A percentile compares a stretch with the other conserved stretches of the same genome.
Evolutionary conservation across 2,888 invertebrate species (phyloP).

Genomic region (Pollenia griseotomentosa): DNA sequence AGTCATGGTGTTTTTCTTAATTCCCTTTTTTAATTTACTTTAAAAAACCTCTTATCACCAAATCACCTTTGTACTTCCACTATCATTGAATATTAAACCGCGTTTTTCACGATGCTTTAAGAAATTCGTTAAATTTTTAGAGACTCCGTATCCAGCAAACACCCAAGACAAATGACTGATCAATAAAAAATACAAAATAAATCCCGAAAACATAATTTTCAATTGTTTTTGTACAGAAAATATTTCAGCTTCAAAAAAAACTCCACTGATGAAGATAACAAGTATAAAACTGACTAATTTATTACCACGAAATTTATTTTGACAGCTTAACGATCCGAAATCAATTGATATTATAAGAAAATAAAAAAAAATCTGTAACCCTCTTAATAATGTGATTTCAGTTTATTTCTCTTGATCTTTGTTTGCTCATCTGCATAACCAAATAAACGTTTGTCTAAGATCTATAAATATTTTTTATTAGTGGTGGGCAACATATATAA

Average conservation of each 20-base stretch:
- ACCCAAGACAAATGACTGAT: constrained; percentile 5
- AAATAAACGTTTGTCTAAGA: too few relatives aligned
- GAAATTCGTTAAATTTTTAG: constrained; percentile 61
- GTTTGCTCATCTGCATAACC: too few relatives aligned
- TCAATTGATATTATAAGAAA: too few relatives aligned
- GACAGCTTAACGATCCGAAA: too few relatives aligned
- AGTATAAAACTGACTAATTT: constrained; percentile 34
- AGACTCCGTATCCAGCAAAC: constrained; percentile 47
- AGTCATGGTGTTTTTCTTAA: too few relatives aligned
- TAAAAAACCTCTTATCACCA: neutral
- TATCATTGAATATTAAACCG: constrained; percentile 73
- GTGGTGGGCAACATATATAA: too few relatives aligned
- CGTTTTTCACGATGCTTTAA: constrained; percentile 68
- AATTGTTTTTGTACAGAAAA: neutral
- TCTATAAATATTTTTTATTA: too few relatives aligned
- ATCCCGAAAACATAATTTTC: constrained; percentile 18
- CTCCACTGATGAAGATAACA: neutral
- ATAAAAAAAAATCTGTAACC: too few relatives aligned
- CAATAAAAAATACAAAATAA: constrained; percentile 25
- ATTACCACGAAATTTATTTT: too few relatives aligned
- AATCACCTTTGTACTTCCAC: constrained; percentile 73
- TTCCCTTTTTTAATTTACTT: neutral
- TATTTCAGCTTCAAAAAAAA: neutral
- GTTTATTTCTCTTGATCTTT: too few relatives aligned
- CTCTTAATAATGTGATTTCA: too few relatives aligned